Evolutionary conservation across 2,113 vertebrate genomes (phyloP), one percentile per base, ranked within the genome.

Genomic region (Garra rufa): DNA sequence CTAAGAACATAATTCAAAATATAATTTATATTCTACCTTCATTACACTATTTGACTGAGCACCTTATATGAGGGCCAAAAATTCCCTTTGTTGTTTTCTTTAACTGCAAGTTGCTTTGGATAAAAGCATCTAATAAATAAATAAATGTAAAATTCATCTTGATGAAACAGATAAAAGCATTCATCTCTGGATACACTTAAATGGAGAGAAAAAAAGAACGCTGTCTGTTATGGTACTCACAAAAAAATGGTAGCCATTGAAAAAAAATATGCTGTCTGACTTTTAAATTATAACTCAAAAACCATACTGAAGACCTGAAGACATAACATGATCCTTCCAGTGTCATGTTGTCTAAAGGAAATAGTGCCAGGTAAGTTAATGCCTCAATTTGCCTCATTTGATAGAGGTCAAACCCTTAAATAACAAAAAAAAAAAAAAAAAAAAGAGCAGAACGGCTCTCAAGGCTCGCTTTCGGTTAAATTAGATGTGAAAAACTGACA

Each of bases 401-500:
- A 79, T 63, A 4, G 55, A 87, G 71, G 78, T 84, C 73, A 77
- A 77, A 85, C 4, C 63, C 11, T 30, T 59, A 65, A 79, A 59
- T 50, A 83, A 79, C 46, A 76, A 57, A 44, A 28, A 41, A 44
- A 26, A 44, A n/a, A 83, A 79, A 34, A 76, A 57, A 44, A 28
- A 41, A 44, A 26, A 44, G 30, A 74, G 2, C 21, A 76, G 21
- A 81, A 38, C 21, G 43, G 41, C 69, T 48, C 67, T 13, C 3
- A 26, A 43, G 79, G 13, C 26, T 73, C 57, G 43, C 79, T 59
- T 61, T 61, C 41, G 34, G 84, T 71, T 82, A 48, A 89, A 86
- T 85, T 79, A 76, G 73, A 88, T 75, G 85, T 84, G 81, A 86
- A 76, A 87, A 77, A 28, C 57, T 17, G 46, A 65, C 41, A 73